A percentile compares a stretch with the other conserved stretches of the same genome.
These are phyloP conservation scores for Ptychochromis oligacanthus DNA, from an alignment of 2,113 vertebrate genomes.

Conservation along the genomic window DNA sequence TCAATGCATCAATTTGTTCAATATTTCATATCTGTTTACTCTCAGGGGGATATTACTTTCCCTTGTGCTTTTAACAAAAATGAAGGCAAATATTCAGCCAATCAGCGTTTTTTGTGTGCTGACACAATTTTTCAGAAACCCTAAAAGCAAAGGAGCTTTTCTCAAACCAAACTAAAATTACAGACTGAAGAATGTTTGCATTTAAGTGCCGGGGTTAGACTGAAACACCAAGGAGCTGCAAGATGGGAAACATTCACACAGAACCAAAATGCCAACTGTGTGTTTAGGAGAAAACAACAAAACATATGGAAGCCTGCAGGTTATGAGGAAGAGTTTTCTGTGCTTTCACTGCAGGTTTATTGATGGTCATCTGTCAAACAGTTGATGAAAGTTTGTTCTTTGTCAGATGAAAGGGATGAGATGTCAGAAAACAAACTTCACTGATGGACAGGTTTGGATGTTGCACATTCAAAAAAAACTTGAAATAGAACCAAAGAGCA, in stretches of 20 bases:
- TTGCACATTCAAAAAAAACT: neutral
- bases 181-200: neutral
- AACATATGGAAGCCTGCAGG: neutral
- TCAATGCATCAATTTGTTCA: neutral
- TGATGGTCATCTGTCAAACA: too few relatives aligned
- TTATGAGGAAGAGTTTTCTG: neutral
- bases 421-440: neutral
- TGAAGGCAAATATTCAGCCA: neutral
- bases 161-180: neutral
- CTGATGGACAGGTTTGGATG: neutral
- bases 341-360: neutral
- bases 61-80: neutral
- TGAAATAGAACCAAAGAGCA: neutral
- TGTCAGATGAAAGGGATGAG: neutral
- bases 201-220: neutral
- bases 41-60: neutral
- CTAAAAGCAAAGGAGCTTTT: neutral
- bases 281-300: neutral
- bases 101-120: rapidly evolving
- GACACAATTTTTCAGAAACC: neutral
- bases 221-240: neutral
- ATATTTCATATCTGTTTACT: neutral
- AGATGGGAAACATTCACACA: neutral
- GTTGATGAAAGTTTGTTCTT: neutral
- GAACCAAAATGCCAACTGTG: neutral